Evolutionary conservation across 2,888 invertebrate species (phyloP).

Genomic region (Agriopis marginaria): DNA sequence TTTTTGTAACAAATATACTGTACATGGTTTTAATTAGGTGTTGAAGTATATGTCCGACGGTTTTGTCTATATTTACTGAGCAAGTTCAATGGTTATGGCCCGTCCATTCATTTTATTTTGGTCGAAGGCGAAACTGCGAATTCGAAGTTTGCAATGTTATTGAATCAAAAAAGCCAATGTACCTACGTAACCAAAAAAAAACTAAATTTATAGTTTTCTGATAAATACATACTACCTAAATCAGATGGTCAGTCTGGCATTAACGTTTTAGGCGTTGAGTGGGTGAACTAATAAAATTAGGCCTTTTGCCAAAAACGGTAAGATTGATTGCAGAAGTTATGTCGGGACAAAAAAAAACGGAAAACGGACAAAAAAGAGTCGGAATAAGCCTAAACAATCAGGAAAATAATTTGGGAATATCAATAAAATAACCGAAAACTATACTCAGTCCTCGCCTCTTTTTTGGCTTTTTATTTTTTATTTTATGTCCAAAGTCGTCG

Average conservation of each 20-base stretch:
- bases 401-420: neutral
- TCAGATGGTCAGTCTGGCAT: neutral
- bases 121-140: too few species aligned
- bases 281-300: neutral
- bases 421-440: constrained; percentile 31
- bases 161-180: too few species aligned
- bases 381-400: too few species aligned
- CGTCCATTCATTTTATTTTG: too few species aligned
- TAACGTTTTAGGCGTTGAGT: neutral
- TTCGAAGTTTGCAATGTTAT: too few species aligned
- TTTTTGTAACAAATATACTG: too few species aligned
- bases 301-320: neutral
- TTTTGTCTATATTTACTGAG: too few species aligned
- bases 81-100: too few species aligned
- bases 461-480: constrained; percentile 40
- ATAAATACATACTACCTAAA: neutral
- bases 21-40: too few species aligned
- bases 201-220: neutral
- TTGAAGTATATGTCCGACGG: too few species aligned
- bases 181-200: neutral
- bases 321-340: neutral
- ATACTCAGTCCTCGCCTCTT: constrained; percentile 43
- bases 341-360: neutral
- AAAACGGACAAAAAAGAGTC: too few species aligned
- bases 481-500: constrained; percentile 8